These are phyloP conservation scores for Cephus spinipes DNA, from an alignment of 2,888 invertebrate species.

Conservation along the genomic window DNA sequence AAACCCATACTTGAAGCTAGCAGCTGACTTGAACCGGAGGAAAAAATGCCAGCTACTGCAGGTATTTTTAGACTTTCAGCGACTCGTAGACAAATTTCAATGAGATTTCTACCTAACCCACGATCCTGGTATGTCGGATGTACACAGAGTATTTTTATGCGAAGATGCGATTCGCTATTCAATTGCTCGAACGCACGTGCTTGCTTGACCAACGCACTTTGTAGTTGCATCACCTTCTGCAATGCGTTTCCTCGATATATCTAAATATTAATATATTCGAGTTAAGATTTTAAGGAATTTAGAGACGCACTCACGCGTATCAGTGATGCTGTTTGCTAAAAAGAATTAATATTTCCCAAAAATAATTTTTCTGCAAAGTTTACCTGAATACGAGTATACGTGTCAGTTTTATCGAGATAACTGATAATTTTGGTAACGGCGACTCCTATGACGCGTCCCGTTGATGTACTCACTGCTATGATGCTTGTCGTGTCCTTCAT, in stretches of 20 bases:
- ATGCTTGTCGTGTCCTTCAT: slow-evolving; percentile 56
- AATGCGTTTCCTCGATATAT: slow-evolving; percentile 41
- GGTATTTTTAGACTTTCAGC: slow-evolving; percentile 38
- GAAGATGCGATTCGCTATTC: slow-evolving; percentile 26
- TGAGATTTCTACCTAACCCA: slow-evolving; percentile 39
- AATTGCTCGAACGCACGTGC: slow-evolving; percentile 40
- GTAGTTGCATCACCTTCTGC: slow-evolving; percentile 43
- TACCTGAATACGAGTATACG: slow-evolving; percentile 50
- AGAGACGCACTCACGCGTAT: accelerated
- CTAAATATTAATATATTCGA: slow-evolving; percentile 27
- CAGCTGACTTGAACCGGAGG: slow-evolving; percentile 42
- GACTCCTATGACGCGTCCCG: slow-evolving; percentile 51
- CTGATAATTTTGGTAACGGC: slow-evolving; percentile 44
- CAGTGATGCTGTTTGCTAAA: not conserved
- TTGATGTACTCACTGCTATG: slow-evolving; percentile 46
- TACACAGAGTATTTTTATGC: slow-evolving; percentile 50
- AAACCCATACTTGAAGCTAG: slow-evolving; percentile 42
- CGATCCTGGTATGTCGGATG: slow-evolving; percentile 53
- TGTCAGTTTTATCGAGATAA: slow-evolving; percentile 41
- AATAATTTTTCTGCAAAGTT: not conserved
- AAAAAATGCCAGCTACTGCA: slow-evolving; percentile 51
- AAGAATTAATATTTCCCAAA: not conserved
- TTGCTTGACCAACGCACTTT: slow-evolving; percentile 38
- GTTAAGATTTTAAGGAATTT: not conserved
- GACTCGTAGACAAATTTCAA: slow-evolving; percentile 39